These are phyloP conservation scores for Cirrhinus molitorella DNA, from an alignment of 2,797 vertebrate species.

Conservation along the genomic window DNA sequence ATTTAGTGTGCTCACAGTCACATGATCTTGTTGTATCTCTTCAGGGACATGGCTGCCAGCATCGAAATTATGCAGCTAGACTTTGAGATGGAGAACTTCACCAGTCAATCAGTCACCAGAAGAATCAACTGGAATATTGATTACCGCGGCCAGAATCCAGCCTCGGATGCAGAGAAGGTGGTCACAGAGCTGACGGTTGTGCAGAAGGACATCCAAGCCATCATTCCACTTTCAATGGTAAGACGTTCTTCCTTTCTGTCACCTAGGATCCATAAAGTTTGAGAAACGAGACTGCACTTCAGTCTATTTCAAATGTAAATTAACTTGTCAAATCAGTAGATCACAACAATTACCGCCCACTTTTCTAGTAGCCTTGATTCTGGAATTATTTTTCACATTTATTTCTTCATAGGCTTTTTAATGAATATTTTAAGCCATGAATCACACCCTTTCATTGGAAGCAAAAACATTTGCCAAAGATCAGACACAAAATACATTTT, in stretches of 20 bases:
- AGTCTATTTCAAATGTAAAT: conserved; percentile 13
- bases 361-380: conserved; percentile 8
- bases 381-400: background rate
- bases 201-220: conserved; percentile 95
- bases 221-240: conserved; percentile 97
- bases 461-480: background rate
- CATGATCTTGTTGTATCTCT: background rate
- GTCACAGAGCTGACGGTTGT: conserved; percentile 96
- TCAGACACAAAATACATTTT: too few relatives aligned
- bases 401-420: background rate
- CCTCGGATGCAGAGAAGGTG: conserved; percentile 91
- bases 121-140: conserved; percentile 99
- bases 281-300: background rate
- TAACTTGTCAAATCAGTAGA: conserved; percentile 13
- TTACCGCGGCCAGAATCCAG: conserved; percentile 88
- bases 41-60: conserved; percentile 82
- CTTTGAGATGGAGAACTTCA: conserved; percentile 99
- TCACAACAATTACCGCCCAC: background rate
- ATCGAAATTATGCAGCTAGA: conserved; percentile 96
- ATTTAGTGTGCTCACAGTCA: background rate
- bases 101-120: conserved; percentile 96
- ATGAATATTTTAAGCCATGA: background rate
- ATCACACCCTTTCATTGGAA: background rate
- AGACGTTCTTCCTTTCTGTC: conserved; percentile 52
- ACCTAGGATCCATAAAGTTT: conserved; percentile 6